These are phyloP conservation scores for Tortricodes alternella DNA, from an alignment of 2,888 invertebrate genomes.

Conservation along the genomic window DNA sequence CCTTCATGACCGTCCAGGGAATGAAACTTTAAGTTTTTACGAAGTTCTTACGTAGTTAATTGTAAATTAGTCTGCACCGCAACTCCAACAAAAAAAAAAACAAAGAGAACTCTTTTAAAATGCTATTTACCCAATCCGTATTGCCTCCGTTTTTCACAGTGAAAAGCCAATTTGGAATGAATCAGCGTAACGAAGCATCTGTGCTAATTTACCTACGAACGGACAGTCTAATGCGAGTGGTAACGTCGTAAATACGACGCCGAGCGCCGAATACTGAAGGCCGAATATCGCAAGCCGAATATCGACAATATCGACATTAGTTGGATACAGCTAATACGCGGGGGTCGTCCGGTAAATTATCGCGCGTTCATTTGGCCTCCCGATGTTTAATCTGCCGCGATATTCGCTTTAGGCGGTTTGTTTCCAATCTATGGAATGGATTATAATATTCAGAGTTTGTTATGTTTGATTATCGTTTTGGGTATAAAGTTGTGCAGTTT, in stretches of 20 bases:
- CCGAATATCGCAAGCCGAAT: slow-evolving; percentile 64
- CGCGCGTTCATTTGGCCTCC: slow-evolving; percentile 78
- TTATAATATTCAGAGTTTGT: slow-evolving; percentile 23
- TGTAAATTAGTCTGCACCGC: slow-evolving; percentile 34
- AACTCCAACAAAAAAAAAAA: slow-evolving; percentile 52
- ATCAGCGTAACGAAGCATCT: slow-evolving; percentile 82
- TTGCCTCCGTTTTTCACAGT: slow-evolving; percentile 67
- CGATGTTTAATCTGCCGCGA: slow-evolving; percentile 81
- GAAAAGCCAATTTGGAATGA: slow-evolving; percentile 83
- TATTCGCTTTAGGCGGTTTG: slow-evolving; percentile 54
- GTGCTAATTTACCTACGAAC: slow-evolving; percentile 83
- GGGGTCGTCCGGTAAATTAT: slow-evolving; percentile 80
- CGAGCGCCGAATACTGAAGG: slow-evolving; percentile 79
- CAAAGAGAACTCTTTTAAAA: slow-evolving; percentile 69
- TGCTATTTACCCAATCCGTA: slow-evolving; percentile 69
- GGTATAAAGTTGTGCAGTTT: slow-evolving; percentile 5
- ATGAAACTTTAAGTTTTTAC: slow-evolving; percentile 12
- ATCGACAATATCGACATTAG: slow-evolving; percentile 61
- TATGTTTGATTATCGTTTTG: slow-evolving; percentile 20
- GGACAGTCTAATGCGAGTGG: slow-evolving; percentile 82
- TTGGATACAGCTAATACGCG: slow-evolving; percentile 82
- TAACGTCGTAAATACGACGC: slow-evolving; percentile 80
- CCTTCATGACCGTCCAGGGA: too few species aligned
- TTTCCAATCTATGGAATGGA: slow-evolving; percentile 30
- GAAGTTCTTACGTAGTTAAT: slow-evolving; percentile 13